A percentile compares a stretch with the other conserved stretches of the same genome.
phyloP scores from a whole-genome alignment of 1,140 invertebrate species.

The Tetramorium parvispinum region DNA sequence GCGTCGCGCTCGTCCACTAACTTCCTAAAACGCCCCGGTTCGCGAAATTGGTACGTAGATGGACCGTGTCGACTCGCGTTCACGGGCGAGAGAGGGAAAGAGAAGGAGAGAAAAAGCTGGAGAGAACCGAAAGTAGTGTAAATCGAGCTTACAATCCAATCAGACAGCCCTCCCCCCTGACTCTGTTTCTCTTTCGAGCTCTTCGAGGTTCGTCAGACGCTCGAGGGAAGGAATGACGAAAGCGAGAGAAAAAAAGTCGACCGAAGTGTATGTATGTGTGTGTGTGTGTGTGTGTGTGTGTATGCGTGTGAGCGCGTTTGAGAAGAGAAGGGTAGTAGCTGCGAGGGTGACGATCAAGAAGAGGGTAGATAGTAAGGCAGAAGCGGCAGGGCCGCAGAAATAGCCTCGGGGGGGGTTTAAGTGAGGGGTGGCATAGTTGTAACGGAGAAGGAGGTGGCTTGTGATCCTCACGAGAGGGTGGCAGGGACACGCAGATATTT shows the following conservation, averaged over 20 bases:
- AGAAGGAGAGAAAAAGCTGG: background rate
- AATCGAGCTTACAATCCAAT: constrained; percentile 84
- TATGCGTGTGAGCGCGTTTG: constrained; percentile 16
- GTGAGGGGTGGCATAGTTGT: constrained; percentile 40
- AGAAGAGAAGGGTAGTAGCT: constrained; percentile 33
- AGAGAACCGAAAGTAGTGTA: constrained; percentile 77
- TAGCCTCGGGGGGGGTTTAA: constrained; percentile 68
- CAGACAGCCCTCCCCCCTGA: constrained; percentile 69
- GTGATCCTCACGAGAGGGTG: constrained; percentile 44
- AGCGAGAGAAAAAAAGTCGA: constrained; percentile 32
- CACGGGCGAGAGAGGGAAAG: background rate
- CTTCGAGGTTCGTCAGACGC: constrained; percentile 57
- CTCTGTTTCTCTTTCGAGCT: constrained; percentile 56
- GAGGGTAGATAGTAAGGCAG: constrained; percentile 53
- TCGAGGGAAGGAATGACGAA: constrained; percentile 57
- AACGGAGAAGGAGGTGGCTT: constrained; percentile 15
- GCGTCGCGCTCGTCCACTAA: constrained; percentile 50
- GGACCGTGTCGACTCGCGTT: constrained; percentile 40
- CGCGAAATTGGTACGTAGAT: constrained; percentile 44
- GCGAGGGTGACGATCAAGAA: constrained; percentile 53
- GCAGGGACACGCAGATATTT: constrained; percentile 72
- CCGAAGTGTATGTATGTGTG: background rate
- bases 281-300: background rate
- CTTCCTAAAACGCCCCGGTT: constrained; percentile 61
- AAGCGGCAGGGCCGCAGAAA: constrained; percentile 60